Percentiles rank a stretch among this genome's conserved stretches.
Evolutionary conservation across 2,797 vertebrate genomes (phyloP).

Genomic region (Gobionotothen gibberifrons): DNA sequence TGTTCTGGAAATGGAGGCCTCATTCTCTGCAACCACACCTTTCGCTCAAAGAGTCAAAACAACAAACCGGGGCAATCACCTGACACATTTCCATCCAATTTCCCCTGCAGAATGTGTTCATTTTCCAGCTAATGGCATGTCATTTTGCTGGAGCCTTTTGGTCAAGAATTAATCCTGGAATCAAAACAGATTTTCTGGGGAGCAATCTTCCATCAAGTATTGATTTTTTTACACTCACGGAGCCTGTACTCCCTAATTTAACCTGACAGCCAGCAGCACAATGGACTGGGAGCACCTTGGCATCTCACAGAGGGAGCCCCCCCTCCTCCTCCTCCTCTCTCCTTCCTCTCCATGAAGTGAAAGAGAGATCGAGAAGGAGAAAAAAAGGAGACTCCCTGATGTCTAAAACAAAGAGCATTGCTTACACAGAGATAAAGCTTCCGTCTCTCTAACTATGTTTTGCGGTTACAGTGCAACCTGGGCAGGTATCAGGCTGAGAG

Average conservation of each 20-base stretch:
- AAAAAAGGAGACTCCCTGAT: slow-evolving; percentile 68
- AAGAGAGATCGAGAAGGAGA: slow-evolving; percentile 70
- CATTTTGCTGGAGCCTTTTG: slow-evolving; percentile 98
- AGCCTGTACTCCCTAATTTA: slow-evolving; percentile 99
- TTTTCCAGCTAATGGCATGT: slow-evolving; percentile 99
- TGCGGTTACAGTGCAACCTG: slow-evolving; percentile 75
- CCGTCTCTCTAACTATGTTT: slow-evolving; percentile 85
- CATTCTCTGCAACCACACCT: slow-evolving; percentile 90
- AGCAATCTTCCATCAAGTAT: slow-evolving; percentile 99
- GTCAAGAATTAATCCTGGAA: slow-evolving; percentile 99
- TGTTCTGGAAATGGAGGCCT: slow-evolving; percentile 90
- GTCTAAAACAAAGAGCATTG: slow-evolving; percentile 83
- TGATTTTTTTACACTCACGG: slow-evolving; percentile 99
- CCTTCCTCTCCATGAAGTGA: slow-evolving; percentile 69
- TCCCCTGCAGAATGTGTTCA: slow-evolving; percentile 99
- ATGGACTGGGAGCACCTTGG: slow-evolving; percentile 99
- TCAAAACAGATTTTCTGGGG: slow-evolving; percentile 99
- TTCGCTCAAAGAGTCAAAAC: slow-evolving; percentile 88
- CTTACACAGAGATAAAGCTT: slow-evolving; percentile 77
- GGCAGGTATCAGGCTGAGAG: slow-evolving; percentile 77
- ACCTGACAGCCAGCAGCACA: slow-evolving; percentile 99
- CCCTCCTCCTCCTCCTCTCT: slow-evolving; percentile 83
- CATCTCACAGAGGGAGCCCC: slow-evolving; percentile 93
- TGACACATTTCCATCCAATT: slow-evolving; percentile 99
- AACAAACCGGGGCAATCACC: slow-evolving; percentile 96